Evolutionary conservation across 2,113 vertebrate genomes (phyloP).

Genomic region (Saccopteryx bilineata): DNA sequence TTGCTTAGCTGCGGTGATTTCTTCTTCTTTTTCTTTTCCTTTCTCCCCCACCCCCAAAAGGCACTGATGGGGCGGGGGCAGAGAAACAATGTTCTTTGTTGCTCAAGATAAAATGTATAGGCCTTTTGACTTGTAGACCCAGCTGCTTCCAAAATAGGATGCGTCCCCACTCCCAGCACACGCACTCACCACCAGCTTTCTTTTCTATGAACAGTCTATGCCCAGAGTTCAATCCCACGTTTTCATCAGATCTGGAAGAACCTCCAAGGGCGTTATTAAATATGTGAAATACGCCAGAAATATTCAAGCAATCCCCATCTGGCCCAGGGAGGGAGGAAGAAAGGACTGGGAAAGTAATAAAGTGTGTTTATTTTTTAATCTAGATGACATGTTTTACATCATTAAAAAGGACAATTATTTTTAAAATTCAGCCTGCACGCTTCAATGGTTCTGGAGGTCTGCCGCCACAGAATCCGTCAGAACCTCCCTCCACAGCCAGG

Average conservation of each 20-base stretch:
- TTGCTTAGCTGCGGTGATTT: conserved; percentile 55
- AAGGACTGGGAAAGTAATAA: conserved; percentile 72
- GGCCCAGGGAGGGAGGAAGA: conserved; percentile 59
- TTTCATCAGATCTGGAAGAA: conserved; percentile 49
- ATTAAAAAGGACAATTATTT: conserved; percentile 75
- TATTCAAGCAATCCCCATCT: conserved; percentile 54
- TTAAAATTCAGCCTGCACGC: conserved; percentile 55
- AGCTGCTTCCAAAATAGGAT: conserved; percentile 62
- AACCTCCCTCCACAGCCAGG: conserved; percentile 31
- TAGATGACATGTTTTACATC: conserved; percentile 73
- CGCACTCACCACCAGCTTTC: neutral
- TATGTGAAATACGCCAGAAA: conserved; percentile 43
- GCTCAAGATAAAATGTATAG: conserved; percentile 69
- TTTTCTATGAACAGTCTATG: conserved; percentile 21
- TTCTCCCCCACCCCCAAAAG: neutral
- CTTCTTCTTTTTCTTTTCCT: neutral
- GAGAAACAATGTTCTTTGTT: conserved; percentile 74
- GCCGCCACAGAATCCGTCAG: conserved; percentile 60
- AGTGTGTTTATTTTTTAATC: conserved; percentile 75
- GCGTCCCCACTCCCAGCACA: neutral
- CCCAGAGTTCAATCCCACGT: conserved; percentile 63
- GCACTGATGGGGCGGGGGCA: neutral
- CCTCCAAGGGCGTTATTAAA: conserved; percentile 78
- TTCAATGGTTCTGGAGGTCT: neutral
- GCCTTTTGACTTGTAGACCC: conserved; percentile 35